These are phyloP conservation scores for Clarias pachynema DNA, from an alignment of 2,797 vertebrate genomes.

Conservation along the genomic window DNA sequence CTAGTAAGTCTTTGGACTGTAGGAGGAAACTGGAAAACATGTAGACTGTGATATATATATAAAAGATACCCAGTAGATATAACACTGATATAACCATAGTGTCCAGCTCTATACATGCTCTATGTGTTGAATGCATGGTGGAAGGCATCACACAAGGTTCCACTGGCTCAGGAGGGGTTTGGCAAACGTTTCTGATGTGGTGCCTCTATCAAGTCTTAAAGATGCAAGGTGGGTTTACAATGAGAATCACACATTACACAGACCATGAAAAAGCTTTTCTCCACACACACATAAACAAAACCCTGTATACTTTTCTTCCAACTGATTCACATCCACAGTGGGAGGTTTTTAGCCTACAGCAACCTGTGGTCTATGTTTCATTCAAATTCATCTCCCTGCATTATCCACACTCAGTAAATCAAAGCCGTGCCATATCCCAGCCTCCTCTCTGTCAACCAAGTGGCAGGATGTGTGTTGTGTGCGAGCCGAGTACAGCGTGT, in stretches of 20 bases:
- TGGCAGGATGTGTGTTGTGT: conserved; percentile 65
- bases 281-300: conserved; percentile 7
- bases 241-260: not conserved
- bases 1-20: too few species aligned
- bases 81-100: not conserved
- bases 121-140: not conserved
- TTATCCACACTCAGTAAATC: conserved; percentile 24
- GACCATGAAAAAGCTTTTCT: not conserved
- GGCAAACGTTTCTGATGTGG: conserved; percentile 49
- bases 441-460: conserved; percentile 33
- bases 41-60: not conserved
- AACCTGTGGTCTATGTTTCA: conserved; percentile 23
- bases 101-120: not conserved
- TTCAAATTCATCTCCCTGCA: conserved; percentile 12
- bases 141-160: not conserved
- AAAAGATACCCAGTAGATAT: not conserved
- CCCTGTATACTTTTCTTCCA: conserved; percentile 1
- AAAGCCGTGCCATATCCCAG: conserved; percentile 8
- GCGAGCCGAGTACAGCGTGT: conserved; percentile 65
- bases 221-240: not conserved
- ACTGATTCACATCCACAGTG: conserved; percentile 33
- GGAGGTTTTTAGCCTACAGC: conserved; percentile 21
- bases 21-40: not conserved
- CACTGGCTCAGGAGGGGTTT: not conserved
- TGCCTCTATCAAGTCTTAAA: conserved; percentile 18